Conservation (phyloP, 2,113 vertebrate genomes). For the Eulemur macaco region DNA sequence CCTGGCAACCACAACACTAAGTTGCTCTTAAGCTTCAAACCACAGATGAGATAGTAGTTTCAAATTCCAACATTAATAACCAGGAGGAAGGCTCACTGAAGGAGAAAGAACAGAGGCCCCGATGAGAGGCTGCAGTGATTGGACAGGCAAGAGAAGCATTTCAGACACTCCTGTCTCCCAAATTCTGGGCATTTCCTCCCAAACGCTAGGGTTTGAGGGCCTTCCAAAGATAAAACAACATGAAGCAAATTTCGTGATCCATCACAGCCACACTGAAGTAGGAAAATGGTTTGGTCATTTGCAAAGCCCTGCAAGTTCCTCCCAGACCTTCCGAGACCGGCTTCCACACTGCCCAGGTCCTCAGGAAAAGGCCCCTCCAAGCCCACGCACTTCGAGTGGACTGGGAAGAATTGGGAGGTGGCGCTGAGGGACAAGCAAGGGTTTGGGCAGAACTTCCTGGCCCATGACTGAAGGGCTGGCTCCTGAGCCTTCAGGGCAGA, state of each 20-base stretch:
- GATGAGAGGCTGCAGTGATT: not conserved
- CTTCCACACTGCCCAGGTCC: not conserved
- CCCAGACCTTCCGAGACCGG: not conserved
- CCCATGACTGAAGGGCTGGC: not conserved
- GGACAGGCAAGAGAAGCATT: not conserved
- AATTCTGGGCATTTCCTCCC: not conserved
- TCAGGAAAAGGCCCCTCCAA: not conserved
- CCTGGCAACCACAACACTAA: not conserved
- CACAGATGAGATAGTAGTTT: not conserved
- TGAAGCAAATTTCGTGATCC: not conserved
- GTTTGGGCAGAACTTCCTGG: not conserved
- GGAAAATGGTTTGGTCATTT: not conserved
- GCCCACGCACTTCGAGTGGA: fast-evolving
- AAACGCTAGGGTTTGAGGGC: not conserved
- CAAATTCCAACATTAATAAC: not conserved
- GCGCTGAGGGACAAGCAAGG: not conserved
- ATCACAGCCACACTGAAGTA: not conserved
- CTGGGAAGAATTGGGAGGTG: not conserved
- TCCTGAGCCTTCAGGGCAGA: not conserved
- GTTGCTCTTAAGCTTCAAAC: not conserved
- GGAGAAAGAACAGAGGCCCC: not conserved
- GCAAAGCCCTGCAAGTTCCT: not conserved
- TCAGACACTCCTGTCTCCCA: not conserved
- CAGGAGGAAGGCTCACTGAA: not conserved
- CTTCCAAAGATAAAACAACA: not conserved